Percentiles rank a stretch among this genome's conserved stretches.
These are phyloP conservation scores for Dinothrombium tinctorium DNA, from an alignment of 1,140 invertebrate species.

Conservation along the genomic window DNA sequence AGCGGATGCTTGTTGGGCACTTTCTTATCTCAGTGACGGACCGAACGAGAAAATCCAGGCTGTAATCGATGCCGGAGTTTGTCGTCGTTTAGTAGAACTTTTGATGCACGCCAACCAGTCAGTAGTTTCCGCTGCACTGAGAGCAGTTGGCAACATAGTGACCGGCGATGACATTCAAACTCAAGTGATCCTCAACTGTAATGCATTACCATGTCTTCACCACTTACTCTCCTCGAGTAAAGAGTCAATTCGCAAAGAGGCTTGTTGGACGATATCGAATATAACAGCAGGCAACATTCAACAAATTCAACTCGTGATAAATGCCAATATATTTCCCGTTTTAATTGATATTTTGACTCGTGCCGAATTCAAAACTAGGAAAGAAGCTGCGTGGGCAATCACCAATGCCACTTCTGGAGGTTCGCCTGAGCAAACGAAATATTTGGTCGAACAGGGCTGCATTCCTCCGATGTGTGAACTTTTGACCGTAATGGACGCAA, in stretches of 20 bases:
- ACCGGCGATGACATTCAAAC: slow-evolving; percentile 94
- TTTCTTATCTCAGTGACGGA: slow-evolving; percentile 81
- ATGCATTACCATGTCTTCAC: slow-evolving; percentile 57
- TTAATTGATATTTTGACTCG: slow-evolving; percentile 70
- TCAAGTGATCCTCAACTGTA: slow-evolving; percentile 75
- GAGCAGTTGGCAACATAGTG: slow-evolving; percentile 92
- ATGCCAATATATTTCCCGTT: slow-evolving; percentile 78
- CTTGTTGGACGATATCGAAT: slow-evolving; percentile 95
- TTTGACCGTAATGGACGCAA: slow-evolving; percentile 72
- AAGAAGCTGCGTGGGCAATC: slow-evolving; percentile 94
- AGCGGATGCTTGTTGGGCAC: slow-evolving; percentile 83
- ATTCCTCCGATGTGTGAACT: slow-evolving; percentile 86
- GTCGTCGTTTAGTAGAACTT: slow-evolving; percentile 71
- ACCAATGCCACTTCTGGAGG: slow-evolving; percentile 92
- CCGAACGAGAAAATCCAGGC: slow-evolving; percentile 96
- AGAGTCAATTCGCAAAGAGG: slow-evolving; percentile 79
- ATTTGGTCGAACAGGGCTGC: slow-evolving; percentile 38
- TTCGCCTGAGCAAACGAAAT: slow-evolving; percentile 71
- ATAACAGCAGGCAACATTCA: slow-evolving; percentile 85
- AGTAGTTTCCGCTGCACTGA: slow-evolving; percentile 77
- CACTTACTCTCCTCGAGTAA: slow-evolving; percentile 50
- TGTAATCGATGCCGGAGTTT: slow-evolving; percentile 88
- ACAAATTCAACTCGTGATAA: slow-evolving; percentile 84
- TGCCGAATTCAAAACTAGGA: slow-evolving; percentile 86
- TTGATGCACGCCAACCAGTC: slow-evolving; percentile 69